phyloP scores from a whole-genome alignment of 2,797 vertebrate species.

The Paedocypris micromegethes region DNA sequence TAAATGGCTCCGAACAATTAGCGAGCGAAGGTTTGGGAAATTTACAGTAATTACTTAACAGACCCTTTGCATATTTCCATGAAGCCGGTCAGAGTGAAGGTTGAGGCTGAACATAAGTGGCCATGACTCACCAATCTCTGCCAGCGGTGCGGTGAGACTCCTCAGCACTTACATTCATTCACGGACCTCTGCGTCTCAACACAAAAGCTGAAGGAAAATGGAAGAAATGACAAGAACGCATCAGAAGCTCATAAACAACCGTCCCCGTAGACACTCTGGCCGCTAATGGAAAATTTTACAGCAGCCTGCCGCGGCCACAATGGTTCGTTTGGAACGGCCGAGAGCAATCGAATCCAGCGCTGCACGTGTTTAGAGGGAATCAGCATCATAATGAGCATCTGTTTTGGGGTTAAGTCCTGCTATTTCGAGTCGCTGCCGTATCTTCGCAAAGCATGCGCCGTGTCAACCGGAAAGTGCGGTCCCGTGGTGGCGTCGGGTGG shows the following conservation, averaged over 20 bases:
- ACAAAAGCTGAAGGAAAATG: constrained; percentile 25
- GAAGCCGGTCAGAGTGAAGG: constrained; percentile 33
- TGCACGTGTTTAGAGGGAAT: constrained; percentile 28
- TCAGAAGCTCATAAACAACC: constrained; percentile 10
- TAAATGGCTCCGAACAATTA: constrained; percentile 21
- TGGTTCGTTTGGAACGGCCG: constrained; percentile 12
- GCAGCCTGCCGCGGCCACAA: not conserved
- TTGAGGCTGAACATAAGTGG: constrained; percentile 31
- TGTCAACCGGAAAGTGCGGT: constrained; percentile 21
- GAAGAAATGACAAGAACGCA: constrained; percentile 18
- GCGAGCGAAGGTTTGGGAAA: constrained; percentile 24
- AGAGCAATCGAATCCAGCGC: constrained; percentile 3
- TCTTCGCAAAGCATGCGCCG: constrained; percentile 11
- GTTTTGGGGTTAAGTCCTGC: constrained; percentile 17
- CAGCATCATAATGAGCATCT: constrained; percentile 25
- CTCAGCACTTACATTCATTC: constrained; percentile 21
- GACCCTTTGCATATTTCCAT: constrained; percentile 36
- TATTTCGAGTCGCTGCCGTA: constrained; percentile 16
- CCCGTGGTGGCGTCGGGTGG: constrained; percentile 3
- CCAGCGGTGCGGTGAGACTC: constrained; percentile 20
- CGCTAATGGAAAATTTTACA: constrained; percentile 32
- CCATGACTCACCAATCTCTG: constrained; percentile 35
- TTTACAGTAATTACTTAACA: constrained; percentile 38
- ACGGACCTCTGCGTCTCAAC: constrained; percentile 17
- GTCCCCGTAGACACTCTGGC: constrained; percentile 14